Conservation (phyloP, 1,140 invertebrate species). For the Trachymyrmex cornetzi region DNA sequence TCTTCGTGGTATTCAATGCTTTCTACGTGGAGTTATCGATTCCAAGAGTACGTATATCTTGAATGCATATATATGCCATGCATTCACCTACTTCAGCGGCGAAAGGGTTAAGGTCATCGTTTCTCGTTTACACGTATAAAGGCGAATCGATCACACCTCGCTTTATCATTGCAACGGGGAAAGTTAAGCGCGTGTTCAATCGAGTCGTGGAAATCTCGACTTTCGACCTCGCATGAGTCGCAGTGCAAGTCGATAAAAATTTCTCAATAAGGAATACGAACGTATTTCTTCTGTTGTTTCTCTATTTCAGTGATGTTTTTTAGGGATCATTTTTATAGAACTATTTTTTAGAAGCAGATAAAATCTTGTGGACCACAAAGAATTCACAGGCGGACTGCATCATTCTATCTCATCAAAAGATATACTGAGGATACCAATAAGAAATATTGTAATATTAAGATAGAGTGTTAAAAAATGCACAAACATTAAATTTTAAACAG, state of each 20-base stretch:
- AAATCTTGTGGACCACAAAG: too few relatives aligned
- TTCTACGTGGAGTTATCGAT: conserved; percentile 48
- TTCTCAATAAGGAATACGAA: conserved; percentile 30
- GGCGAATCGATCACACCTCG: conserved; percentile 43
- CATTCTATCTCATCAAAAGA: too few relatives aligned
- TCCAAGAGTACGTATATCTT: conserved; percentile 19
- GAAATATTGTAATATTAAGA: neutral
- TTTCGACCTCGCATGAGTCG: conserved; percentile 48
- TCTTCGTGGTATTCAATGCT: neutral
- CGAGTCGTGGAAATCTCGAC: conserved; percentile 46
- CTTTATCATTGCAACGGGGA: conserved; percentile 47
- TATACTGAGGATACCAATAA: neutral
- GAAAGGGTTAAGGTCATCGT: conserved; percentile 60
- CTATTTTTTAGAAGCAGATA: too few relatives aligned
- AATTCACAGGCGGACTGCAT: too few relatives aligned
- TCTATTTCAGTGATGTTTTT: too few relatives aligned
- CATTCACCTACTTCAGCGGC: conserved; percentile 39
- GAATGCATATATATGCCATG: neutral
- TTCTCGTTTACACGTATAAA: neutral
- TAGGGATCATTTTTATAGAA: too few relatives aligned
- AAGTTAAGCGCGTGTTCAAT: conserved; percentile 61
- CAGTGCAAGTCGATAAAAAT: neutral
- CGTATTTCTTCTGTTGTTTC: neutral
- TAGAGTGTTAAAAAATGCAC: neutral
- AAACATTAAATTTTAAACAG: neutral